Evolutionary conservation across 1,140 invertebrate genomes (phyloP), one percentile per base, ranked within the genome.

Genomic region (Tribolium castaneum): DNA sequence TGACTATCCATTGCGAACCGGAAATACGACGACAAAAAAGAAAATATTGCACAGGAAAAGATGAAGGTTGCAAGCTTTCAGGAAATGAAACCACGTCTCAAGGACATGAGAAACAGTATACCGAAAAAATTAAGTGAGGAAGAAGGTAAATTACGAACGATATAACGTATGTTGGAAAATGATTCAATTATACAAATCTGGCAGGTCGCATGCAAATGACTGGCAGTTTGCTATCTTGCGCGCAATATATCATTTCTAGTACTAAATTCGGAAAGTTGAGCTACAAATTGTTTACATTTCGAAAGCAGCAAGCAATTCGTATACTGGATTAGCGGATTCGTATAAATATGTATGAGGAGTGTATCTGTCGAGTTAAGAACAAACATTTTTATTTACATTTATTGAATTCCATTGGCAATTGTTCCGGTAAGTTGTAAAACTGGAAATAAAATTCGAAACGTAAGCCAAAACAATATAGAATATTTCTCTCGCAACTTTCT

Each of bases 181-280:
- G 34, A 66, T 66, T 66, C 59, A 66, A 66, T 66, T 66, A 66
- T 30, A 66, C 59, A 66, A 66, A 66, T 35, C 59, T 66, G 59
- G 30, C 59, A 66, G 59, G 34, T 34, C 30, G 59, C 59, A 66
- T 66, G 59, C 59, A 66, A 66, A 66, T 66, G 59, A 66, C 59
- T 66, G 59, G 59, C 59, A 66, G 59, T 66, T 66, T 13, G 59
- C 59, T 66, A 66, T 66, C 59, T 66, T 66, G 25, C 3, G 59
- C 34, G 59, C 30, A 35, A 35, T 66, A 66, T 66, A 66, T 66
- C 59, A 66, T 66, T 66, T 35, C 59, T 66, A 66, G 59, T 66
- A 66, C 59, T 25, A 66, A 66, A 66, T 66, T 35, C 12, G 30
- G 59, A 66, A 66, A 66, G 59, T 66, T 66, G 59, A 6, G 30